phyloP scores from a whole-genome alignment of 1,140 invertebrate genomes.

The Trinorchestia longiramus region DNA sequence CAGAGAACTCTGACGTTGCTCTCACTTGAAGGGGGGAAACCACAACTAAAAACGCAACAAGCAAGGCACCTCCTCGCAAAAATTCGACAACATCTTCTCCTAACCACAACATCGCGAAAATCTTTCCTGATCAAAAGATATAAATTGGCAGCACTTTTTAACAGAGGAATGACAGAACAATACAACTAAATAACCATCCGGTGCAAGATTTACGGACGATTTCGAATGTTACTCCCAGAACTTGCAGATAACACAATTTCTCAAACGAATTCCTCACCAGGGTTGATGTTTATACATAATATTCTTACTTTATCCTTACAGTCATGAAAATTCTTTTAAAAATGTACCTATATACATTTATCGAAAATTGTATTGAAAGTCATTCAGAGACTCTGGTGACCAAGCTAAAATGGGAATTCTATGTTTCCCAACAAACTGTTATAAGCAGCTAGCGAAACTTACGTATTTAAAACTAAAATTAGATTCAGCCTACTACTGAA shows the following conservation, averaged over 20 bases:
- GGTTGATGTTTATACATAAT: no score
- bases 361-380: no score
- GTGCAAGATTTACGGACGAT: background rate
- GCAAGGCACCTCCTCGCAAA: slow-evolving; percentile 7
- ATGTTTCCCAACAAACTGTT: no score
- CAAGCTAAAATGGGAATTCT: no score
- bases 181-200: background rate
- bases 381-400: no score
- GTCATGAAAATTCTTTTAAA: no score
- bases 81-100: slow-evolving; percentile 44
- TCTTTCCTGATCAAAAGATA: background rate
- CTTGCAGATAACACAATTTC: background rate
- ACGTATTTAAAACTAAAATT: no score
- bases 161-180: background rate
- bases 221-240: background rate
- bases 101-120: slow-evolving; percentile 1
- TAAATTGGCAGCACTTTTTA: background rate
- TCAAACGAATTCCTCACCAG: no score
- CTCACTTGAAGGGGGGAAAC: background rate
- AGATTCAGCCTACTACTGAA: no score
- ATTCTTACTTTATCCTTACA: no score
- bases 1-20: slow-evolving; percentile 21
- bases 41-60: slow-evolving; percentile 15
- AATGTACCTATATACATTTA: no score
- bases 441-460: no score